phyloP scores from a whole-genome alignment of 2,113 vertebrate genomes.

The Nansenia antarctica region DNA sequence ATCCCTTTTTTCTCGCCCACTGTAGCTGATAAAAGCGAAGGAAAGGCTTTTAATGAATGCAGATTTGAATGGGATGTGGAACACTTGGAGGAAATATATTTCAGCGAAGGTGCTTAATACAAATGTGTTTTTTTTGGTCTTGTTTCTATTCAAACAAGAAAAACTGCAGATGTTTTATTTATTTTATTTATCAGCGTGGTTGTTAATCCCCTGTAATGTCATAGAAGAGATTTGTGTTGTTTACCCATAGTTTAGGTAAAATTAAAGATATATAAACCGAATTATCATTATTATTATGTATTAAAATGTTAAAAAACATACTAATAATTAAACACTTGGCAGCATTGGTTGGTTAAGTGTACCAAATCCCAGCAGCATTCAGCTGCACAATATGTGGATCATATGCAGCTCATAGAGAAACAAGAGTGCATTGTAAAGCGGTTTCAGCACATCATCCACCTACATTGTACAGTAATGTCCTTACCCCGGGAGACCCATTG shows the following conservation, averaged over 20 bases:
- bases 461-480: constrained; percentile 9
- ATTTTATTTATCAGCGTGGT: neutral
- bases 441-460: neutral
- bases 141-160: neutral
- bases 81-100: constrained; percentile 26
- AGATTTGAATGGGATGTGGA: constrained; percentile 38
- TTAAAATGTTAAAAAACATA: neutral
- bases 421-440: neutral
- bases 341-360: neutral
- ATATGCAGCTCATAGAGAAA: neutral
- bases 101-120: constrained; percentile 22
- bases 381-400: neutral
- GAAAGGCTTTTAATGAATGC: constrained; percentile 42
- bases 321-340: too few species aligned
- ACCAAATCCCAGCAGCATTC: neutral
- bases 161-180: neutral
- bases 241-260: neutral
- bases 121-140: neutral
- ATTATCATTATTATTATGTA: too few species aligned
- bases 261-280: neutral
- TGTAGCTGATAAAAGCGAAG: constrained; percentile 31
- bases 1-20: constrained; percentile 12
- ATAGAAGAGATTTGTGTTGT: neutral
- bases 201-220: neutral
- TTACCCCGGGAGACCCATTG: neutral